Evolutionary conservation across 2,113 vertebrate genomes (phyloP), one percentile per base, ranked within the genome.

Genomic region (Ailurus styani): DNA sequence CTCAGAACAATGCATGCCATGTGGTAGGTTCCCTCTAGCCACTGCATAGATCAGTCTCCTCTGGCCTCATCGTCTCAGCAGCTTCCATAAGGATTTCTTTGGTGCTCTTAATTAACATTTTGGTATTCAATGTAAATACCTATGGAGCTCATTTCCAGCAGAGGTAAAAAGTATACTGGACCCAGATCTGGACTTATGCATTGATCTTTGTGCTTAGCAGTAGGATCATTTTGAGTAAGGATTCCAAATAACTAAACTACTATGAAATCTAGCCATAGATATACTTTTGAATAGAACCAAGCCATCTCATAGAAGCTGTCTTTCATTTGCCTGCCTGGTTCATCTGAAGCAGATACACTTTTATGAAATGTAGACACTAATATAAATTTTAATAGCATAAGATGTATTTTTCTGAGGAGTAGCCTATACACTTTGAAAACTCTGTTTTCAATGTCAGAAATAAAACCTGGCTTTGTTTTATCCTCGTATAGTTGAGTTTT

Each of bases 401-500:
- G 21, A 42, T 37, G 0, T 64, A 84, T 13, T 92, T 86, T 66
- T 81, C 72, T 86, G 55, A 40, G 42, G 20, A 79, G 1, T 87
- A 60, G 60, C 47, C 12, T 47, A 68, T 66, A 47, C 7, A 72
- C 34, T 88, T 91, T 85, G 34, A 54, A 93, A 81, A 86, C 50
- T 77, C 45, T 40, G 18, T 82, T 91, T 83, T 68, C 87, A 96
- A 85, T 64, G n/a, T 88, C 17, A 93, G 92, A 94, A 91, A 79
- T 54, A 77, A 62, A 96, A 68, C 2, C 50, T 52, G 12, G 17
- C 6, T 25, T 78, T 89, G 25, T 31, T n/a, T 78, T 77, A 60
- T 82, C 47, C 27, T 50, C n/a, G 12, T 50, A 50, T 70, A 45
- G 10, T 70, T 1, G 18, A 62, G 1, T 52, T 81, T 93, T 72